Evolutionary conservation across 1,140 invertebrate species (phyloP), one percentile per base, ranked within the genome.

Genomic region (Ips nitidus): DNA sequence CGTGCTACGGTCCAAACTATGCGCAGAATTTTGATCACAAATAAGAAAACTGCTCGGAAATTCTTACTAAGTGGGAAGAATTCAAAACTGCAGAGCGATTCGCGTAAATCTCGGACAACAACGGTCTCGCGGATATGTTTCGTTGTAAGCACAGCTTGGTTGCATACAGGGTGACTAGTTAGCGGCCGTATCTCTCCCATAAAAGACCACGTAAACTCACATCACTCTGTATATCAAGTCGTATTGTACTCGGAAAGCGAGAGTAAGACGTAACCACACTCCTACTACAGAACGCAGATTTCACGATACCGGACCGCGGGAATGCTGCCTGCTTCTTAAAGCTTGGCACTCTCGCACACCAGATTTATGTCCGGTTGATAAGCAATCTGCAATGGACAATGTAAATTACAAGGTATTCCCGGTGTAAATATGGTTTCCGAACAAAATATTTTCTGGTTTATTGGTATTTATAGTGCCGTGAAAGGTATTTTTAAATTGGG

Each of bases 241-340:
- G 60, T 68, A 68, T 68, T 68, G 41, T 47, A 53, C 36, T 55
- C 22, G 22, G 22, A 22, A 22, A 57, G 53, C 55, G 50, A 52
- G 66, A 68, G 50, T 68, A 68, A 68, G 66, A 68, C 45, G 57
- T 68, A 68, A 68, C 22, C 66, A 68, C 43, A 68, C 64, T 66
- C 66, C 66, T 68, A 68, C 66, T 68, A 68, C 66, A 68, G 66
- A 68, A 68, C 66, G 66, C 66, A 68, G 66, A 68, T 68, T 60
- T 68, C 66, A 55, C 57, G 66, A 68, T 68, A 68, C 53, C 45
- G 66, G 59, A 53, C 66, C 38, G 60, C 36, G 55, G 47, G 66
- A 60, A 68, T 68, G 66, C 58, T 68, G 66, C 57, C 22, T 22
- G 22, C 22, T 65, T 2, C 63, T 65, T 65, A 41, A 22, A 22